Percentiles rank a stretch among this genome's conserved stretches.
Conservation (phyloP, 2,888 invertebrate species). For the Sialis fuliginosa region DNA sequence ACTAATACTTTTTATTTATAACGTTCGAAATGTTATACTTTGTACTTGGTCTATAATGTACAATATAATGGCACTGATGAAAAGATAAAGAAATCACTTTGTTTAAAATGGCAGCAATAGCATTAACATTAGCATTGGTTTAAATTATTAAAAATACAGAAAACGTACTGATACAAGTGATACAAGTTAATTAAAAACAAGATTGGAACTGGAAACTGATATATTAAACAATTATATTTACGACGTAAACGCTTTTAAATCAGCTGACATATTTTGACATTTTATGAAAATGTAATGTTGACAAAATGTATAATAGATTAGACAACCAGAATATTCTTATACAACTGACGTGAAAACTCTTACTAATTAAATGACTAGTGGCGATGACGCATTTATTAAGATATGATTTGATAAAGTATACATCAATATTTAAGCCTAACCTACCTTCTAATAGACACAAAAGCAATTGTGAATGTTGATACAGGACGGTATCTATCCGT, state of each 20-base stretch:
- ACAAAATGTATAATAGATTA: not conserved
- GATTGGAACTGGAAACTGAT: not conserved
- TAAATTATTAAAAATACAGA: not conserved
- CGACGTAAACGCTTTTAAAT: not conserved
- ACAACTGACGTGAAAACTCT: too few relatives aligned
- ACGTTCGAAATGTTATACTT: too few relatives aligned
- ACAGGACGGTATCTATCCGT: too few relatives aligned
- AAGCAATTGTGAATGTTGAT: not conserved
- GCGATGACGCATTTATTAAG: not conserved
- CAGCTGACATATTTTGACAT: conserved; percentile 7
- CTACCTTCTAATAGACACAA: conserved; percentile 16
- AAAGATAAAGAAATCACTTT: not conserved
- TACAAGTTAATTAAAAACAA: too few relatives aligned
- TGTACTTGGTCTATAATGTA: too few relatives aligned
- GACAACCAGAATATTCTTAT: not conserved
- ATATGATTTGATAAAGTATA: not conserved
- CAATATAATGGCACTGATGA: not conserved
- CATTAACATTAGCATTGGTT: not conserved
- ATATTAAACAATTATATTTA: not conserved
- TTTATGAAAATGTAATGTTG: not conserved
- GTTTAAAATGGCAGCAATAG: not conserved
- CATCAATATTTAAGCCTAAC: conserved; percentile 16
- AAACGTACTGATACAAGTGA: too few relatives aligned
- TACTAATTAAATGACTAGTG: not conserved
- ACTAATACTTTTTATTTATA: too few relatives aligned